Evolutionary conservation across 2,888 invertebrate species (phyloP).

Genomic region (Drosophila melanosoma): DNA sequence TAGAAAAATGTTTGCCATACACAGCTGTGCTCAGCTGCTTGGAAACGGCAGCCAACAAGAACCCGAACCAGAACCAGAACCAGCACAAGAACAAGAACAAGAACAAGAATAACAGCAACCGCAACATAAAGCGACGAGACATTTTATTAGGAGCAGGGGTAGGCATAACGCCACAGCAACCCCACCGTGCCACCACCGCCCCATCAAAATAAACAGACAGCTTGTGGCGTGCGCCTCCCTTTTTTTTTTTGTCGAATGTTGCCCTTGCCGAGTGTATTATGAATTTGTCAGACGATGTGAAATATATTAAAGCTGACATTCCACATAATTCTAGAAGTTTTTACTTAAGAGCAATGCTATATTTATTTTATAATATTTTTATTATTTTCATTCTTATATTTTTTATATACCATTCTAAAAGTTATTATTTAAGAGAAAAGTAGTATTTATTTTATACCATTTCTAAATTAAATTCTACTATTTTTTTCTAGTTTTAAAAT

Average conservation of each 20-base stretch:
- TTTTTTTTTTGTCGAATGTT: constrained; percentile 15
- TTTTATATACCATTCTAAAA: no score
- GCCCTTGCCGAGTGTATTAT: constrained; percentile 6
- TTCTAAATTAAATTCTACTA: no score
- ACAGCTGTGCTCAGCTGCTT: constrained; percentile 77
- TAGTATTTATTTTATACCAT: no score
- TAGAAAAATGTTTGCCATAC: constrained; percentile 63
- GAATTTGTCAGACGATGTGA: neutral
- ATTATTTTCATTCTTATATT: no score
- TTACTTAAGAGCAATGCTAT: neutral
- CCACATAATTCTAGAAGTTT: neutral
- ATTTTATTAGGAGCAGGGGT: constrained; percentile 33
- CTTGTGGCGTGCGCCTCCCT: constrained; percentile 41
- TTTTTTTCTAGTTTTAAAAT: neutral
- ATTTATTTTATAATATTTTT: neutral
- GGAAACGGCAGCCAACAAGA: constrained; percentile 58
- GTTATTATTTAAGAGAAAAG: no score
- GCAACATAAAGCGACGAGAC: constrained; percentile 51
- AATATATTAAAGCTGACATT: neutral
- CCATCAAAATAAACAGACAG: constrained; percentile 52
- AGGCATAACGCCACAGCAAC: constrained; percentile 25
- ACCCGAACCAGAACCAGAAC: no score
- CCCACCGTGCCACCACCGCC: neutral
- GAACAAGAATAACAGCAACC: constrained; percentile 53
- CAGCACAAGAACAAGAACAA: constrained; percentile 36